Percentiles rank a stretch among this genome's conserved stretches.
These are phyloP conservation scores for Asobara japonica DNA, from an alignment of 1,140 invertebrate species.

Conservation along the genomic window DNA sequence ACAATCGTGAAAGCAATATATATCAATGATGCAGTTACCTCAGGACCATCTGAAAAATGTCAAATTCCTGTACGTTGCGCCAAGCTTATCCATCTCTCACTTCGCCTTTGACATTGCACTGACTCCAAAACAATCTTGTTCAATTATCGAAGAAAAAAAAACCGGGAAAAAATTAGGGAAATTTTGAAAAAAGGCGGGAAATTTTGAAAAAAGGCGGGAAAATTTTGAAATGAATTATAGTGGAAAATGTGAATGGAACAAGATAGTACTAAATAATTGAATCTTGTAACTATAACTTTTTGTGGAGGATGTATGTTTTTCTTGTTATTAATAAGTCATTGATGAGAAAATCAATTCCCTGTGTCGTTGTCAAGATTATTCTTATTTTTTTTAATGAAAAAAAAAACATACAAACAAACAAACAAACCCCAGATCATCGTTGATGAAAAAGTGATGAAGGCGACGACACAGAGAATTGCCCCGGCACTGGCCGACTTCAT, in stretches of 20 bases:
- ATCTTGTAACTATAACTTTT: conserved; percentile 24
- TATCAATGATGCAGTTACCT: conserved; percentile 26
- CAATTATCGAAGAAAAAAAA: conserved; percentile 10
- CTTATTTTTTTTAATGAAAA: conserved; percentile 12
- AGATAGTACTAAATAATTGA: conserved; percentile 21
- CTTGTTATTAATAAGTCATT: not conserved
- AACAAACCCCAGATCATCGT: not conserved
- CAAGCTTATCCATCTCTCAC: no score
- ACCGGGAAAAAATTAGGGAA: no score
- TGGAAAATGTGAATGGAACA: conserved; percentile 4
- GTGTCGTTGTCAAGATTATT: conserved; percentile 5
- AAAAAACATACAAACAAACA: not conserved
- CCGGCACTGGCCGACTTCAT: not conserved
- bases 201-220: conserved; percentile 11
- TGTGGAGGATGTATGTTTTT: conserved; percentile 29
- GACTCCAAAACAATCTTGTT: no score
- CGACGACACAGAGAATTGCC: conserved; percentile 1
- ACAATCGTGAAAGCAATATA: conserved; percentile 21
- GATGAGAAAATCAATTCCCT: not conserved
- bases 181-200: not conserved
- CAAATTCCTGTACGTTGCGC: not conserved
- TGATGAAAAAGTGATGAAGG: not conserved
- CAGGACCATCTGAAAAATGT: not conserved
- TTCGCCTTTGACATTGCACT: no score
- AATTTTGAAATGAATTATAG: conserved; percentile 6